Percentiles rank a stretch among this genome's conserved stretches.
Conservation (phyloP, 1,140 invertebrate species). For the Solenopsis invicta region DNA sequence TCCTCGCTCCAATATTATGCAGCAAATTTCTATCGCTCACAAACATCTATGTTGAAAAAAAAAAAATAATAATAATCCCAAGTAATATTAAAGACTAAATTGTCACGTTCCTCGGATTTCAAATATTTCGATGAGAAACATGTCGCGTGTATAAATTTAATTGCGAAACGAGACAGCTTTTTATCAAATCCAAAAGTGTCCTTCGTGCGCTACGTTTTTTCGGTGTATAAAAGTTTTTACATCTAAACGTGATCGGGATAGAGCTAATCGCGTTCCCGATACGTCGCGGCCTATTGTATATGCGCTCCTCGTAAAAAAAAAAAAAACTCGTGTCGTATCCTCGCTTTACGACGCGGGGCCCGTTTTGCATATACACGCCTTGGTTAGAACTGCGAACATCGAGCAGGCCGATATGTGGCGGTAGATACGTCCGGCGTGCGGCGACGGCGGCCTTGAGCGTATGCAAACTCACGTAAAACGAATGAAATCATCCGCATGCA, state of each 20-base stretch:
- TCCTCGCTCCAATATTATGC: neutral
- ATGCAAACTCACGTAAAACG: slow-evolving; percentile 76
- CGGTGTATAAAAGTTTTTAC: neutral
- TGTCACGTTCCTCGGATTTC: neutral
- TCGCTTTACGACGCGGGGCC: neutral
- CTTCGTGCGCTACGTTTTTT: neutral
- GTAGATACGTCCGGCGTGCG: slow-evolving; percentile 48
- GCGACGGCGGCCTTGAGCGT: slow-evolving; percentile 67
- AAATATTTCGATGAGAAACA: neutral
- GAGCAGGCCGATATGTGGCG: slow-evolving; percentile 19
- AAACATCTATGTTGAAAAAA: neutral
- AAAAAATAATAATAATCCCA: neutral
- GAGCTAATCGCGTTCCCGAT: slow-evolving; percentile 14
- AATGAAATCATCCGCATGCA: slow-evolving; percentile 77
- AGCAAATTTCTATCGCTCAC: neutral
- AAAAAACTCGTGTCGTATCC: neutral
- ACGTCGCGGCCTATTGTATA: neutral
- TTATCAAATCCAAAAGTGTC: neutral
- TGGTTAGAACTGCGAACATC: slow-evolving; percentile 17
- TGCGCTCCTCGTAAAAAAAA: neutral
- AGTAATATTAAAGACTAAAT: neutral
- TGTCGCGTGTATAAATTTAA: neutral
- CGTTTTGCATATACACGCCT: slow-evolving; percentile 56
- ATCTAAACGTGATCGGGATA: slow-evolving; percentile 23
- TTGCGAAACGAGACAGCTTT: neutral